phyloP scores from a whole-genome alignment of 2,797 vertebrate genomes.

The Threskiornis aethiopicus region DNA sequence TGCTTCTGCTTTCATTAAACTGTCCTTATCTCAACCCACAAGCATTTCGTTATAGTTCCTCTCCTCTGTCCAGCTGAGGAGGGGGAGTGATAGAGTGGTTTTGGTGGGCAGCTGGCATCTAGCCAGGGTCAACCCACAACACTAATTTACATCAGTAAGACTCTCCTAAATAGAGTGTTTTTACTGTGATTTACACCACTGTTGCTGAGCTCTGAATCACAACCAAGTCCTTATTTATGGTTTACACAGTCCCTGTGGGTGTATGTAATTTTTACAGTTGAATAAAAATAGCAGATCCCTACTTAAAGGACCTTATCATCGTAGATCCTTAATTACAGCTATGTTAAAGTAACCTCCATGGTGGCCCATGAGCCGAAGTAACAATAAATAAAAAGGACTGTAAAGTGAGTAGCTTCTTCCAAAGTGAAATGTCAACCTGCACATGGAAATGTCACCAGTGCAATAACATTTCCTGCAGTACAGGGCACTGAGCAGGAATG shows the following conservation, averaged over 20 bases:
- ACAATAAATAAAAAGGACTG: slow-evolving; percentile 53
- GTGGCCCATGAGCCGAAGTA: not conserved
- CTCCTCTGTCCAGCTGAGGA: too few species aligned
- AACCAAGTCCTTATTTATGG: not conserved
- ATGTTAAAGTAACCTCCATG: slow-evolving; percentile 29
- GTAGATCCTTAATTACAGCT: slow-evolving; percentile 52
- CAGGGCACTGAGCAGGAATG: not conserved
- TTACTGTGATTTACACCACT: slow-evolving; percentile 7
- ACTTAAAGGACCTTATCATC: slow-evolving; percentile 30
- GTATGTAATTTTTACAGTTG: slow-evolving; percentile 34
- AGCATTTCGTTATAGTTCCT: too few species aligned
- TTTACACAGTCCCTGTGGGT: slow-evolving; percentile 12
- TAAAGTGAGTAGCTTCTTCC: slow-evolving; percentile 32
- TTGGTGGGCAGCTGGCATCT: too few species aligned
- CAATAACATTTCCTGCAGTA: not conserved
- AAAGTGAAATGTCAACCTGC: slow-evolving; percentile 59
- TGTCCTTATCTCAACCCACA: too few species aligned
- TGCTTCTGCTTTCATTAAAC: too few species aligned
- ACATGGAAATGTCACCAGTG: slow-evolving; percentile 47
- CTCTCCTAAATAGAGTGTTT: not conserved
- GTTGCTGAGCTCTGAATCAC: not conserved
- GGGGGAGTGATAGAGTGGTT: too few species aligned
- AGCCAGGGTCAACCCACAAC: too few species aligned
- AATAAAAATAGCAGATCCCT: slow-evolving; percentile 38
- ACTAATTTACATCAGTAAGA: not conserved